Percentiles rank a stretch among this genome's conserved stretches.
Conservation (phyloP, 2,113 vertebrate species). For the Brienomyrus longianalis region DNA sequence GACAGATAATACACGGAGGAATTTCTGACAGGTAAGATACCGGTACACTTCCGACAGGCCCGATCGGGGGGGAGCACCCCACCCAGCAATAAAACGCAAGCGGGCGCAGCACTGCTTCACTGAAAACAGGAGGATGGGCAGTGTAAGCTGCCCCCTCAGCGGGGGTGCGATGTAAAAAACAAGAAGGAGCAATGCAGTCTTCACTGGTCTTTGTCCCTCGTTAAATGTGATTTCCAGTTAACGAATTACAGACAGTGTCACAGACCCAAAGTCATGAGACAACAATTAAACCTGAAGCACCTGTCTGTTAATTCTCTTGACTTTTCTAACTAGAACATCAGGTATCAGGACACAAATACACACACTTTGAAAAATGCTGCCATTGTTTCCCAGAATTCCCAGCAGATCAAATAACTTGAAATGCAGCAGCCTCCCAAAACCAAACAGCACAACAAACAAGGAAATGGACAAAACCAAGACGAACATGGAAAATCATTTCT, state of each 20-base stretch:
- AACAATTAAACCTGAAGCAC: background rate
- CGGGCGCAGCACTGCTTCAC: background rate
- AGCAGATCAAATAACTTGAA: background rate
- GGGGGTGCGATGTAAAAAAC: background rate
- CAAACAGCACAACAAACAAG: background rate
- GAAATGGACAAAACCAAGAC: background rate
- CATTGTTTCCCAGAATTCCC: background rate
- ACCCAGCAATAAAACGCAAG: background rate
- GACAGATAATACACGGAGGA: background rate
- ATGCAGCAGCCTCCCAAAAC: background rate
- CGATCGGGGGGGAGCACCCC: background rate
- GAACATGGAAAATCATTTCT: background rate
- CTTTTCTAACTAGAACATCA: background rate
- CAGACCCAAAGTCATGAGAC: background rate
- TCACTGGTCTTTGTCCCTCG: background rate
- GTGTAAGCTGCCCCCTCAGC: background rate
- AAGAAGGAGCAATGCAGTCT: background rate
- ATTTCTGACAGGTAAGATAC: background rate
- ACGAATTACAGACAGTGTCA: background rate
- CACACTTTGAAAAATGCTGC: background rate
- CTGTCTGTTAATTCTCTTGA: background rate
- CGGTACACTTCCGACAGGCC: background rate
- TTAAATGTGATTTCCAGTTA: background rate
- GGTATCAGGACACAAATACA: background rate
- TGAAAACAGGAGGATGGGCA: too few relatives aligned